A percentile compares a stretch with the other conserved stretches of the same genome.
These are phyloP conservation scores for Ypsolopha sequella DNA, from an alignment of 2,888 invertebrate genomes.

Conservation along the genomic window DNA sequence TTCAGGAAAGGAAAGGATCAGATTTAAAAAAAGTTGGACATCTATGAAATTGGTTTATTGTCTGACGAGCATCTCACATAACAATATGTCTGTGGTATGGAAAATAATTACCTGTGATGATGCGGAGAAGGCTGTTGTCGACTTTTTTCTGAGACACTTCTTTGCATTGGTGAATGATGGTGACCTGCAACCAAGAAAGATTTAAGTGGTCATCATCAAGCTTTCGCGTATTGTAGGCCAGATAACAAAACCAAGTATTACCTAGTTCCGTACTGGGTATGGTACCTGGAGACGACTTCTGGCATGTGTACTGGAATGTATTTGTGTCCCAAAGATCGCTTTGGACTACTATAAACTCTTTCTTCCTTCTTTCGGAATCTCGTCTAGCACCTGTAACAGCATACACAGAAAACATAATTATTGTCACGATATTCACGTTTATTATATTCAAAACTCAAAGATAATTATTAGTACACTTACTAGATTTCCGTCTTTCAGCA, in stretches of 20 bases:
- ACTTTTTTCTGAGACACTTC: constrained; percentile 75
- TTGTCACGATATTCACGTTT: too few relatives aligned
- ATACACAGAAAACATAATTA: background rate
- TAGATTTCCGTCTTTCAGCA: constrained; percentile 48
- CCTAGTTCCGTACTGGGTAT: constrained; percentile 10
- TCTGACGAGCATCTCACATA: too few relatives aligned
- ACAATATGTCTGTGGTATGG: too few relatives aligned
- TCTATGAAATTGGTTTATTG: too few relatives aligned
- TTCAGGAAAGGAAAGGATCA: too few relatives aligned
- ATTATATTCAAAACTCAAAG: too few relatives aligned
- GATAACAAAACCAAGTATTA: constrained; percentile 12
- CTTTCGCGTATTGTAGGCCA: background rate
- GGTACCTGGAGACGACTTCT: constrained; percentile 39
- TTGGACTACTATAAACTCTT: constrained; percentile 75
- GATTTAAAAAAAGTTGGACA: too few relatives aligned
- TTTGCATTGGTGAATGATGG: constrained; percentile 69
- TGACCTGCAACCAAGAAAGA: constrained; percentile 25
- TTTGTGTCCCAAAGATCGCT: constrained; percentile 77
- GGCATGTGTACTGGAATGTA: constrained; percentile 69
- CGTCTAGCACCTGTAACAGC: constrained; percentile 48
- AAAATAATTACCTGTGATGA: constrained; percentile 39
- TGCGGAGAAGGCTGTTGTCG: constrained; percentile 65
- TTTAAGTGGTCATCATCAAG: background rate
- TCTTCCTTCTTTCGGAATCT: constrained; percentile 62
- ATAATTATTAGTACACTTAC: constrained; percentile 24